Base-by-base conservation (phyloP, 2,888 invertebrate species). In the Operophtera brumata region DNA sequence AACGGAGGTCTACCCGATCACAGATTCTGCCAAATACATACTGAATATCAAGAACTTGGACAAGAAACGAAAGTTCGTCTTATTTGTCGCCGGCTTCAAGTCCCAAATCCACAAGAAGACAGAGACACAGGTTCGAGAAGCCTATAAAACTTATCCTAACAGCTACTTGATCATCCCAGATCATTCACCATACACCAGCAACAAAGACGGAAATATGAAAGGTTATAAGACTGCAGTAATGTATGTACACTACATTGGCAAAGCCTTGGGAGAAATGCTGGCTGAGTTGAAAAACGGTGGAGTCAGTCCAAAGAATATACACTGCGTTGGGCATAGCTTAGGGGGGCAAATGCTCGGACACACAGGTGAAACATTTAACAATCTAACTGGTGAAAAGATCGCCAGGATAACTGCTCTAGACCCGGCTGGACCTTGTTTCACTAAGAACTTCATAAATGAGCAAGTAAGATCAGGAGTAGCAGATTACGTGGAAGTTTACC, bases 401-500 rank as follows among this genome's bases (percentile, higher is more conserved):
- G 20, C 56, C 13, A 64, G 65, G 34, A 60, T 70, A 30, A 64
- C 66, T 7, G 70, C 65, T 25, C 45, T 68, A 25, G 71, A 64
- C 8, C 66, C 67, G 6, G 66, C 67, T 0, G 66, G 67, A 0
- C 65, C 66, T 40, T 67, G 63, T 51, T 63, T 62, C 48, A 53
- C 62, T 0, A 61, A 61, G 8, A 59, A 57, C 40, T 47, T 59
- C 7, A 61, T 65, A 11, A 20, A 71, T 12, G 73, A 78, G 25
- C 73, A 86, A 54, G 64, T 91, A 1, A 75, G 84, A 48, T 70
- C 76, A 20, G 74, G 77, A 7, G 88, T 91, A 51, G 91, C 91
- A 0, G 67, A 75, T 2, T 85, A 87, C 60, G 91, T 91, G 0
- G 90, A 90, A 64, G 78, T 82, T 1, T 76, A 89, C 52, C 91